Conservation (phyloP, 2,888 invertebrate species). For the Epinotia brunnichana region DNA sequence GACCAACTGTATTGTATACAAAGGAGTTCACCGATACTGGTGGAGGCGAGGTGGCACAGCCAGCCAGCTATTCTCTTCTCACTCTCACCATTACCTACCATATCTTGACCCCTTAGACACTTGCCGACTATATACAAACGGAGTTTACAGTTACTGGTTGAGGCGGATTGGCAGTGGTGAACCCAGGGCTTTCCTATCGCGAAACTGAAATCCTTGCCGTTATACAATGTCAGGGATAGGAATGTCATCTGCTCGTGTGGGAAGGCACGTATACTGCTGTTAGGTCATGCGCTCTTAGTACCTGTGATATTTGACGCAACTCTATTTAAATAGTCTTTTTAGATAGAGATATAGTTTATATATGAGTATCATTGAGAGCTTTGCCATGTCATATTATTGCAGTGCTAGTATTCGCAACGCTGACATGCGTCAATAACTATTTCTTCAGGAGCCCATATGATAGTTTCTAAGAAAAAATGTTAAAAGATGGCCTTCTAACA, state of each 20-base stretch:
- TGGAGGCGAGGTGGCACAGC: not conserved
- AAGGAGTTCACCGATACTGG: not conserved
- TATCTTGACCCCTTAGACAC: not conserved
- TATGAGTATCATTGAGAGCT: no score
- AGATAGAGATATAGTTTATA: not conserved
- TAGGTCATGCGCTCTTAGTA: not conserved
- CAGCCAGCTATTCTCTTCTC: not conserved
- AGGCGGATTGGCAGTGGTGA: not conserved
- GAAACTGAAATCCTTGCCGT: conserved; percentile 9
- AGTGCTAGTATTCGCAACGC: no score
- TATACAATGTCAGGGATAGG: not conserved
- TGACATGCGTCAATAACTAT: no score
- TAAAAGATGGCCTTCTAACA: no score
- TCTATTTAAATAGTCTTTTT: not conserved
- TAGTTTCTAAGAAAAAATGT: no score
- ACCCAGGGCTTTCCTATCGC: conserved; percentile 12
- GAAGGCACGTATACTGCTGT: not conserved
- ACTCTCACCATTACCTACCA: not conserved
- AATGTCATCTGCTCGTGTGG: not conserved
- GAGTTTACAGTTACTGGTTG: not conserved
- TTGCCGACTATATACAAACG: not conserved
- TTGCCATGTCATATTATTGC: no score
- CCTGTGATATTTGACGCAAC: not conserved
- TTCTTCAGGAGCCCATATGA: no score
- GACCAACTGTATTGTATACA: not conserved